Evolutionary conservation across 2,113 vertebrate species (phyloP).

Genomic region (human (Homo sapiens)): GRCh38 chr2:232246501-232247000

Average conservation of each 20-base stretch:
- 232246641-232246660: background rate
- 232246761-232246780: background rate
- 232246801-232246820: constrained; percentile 26
- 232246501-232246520: background rate
- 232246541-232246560: background rate
- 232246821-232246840: constrained; percentile 11
- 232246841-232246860: background rate
- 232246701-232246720: background rate
- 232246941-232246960: no score
- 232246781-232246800: constrained; percentile 5
- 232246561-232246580: background rate
- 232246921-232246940: no score
- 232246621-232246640: background rate
- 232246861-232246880: background rate
- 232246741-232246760: background rate
- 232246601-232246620: background rate
- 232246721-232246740: background rate
- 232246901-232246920: background rate
- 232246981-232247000: no score
- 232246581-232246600: background rate
- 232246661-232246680: background rate
- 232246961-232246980: no score
- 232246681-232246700: background rate
- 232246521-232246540: background rate
- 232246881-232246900: background rate